phyloP scores from a whole-genome alignment of 2,113 vertebrate species.

The Ia io region DNA sequence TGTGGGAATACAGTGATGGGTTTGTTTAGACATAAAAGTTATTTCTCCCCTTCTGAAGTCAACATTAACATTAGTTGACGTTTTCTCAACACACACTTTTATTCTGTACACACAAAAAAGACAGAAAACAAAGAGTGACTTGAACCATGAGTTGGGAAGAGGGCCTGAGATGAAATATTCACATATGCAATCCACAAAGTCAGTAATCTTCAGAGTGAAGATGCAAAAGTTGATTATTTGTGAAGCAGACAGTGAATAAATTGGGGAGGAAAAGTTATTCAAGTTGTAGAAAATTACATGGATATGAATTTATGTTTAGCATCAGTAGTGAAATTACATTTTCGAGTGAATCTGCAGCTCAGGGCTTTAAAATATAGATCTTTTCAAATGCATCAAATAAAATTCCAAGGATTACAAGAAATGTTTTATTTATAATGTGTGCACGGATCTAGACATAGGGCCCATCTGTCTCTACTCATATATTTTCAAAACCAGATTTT shows the following conservation, averaged over 20 bases:
- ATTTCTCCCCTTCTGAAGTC: not conserved
- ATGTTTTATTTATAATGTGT: slow-evolving; percentile 77
- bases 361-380: slow-evolving; percentile 55
- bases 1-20: not conserved
- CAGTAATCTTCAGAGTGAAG: slow-evolving; percentile 34
- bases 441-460: slow-evolving; percentile 23
- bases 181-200: not conserved
- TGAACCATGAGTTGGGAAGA: not conserved
- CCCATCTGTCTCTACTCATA: slow-evolving; percentile 66
- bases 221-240: slow-evolving; percentile 46
- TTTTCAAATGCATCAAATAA: slow-evolving; percentile 63
- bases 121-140: not conserved
- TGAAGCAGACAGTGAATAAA: slow-evolving; percentile 30
- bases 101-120: not conserved
- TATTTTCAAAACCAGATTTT: slow-evolving; percentile 58
- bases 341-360: slow-evolving; percentile 52
- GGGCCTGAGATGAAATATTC: slow-evolving; percentile 22
- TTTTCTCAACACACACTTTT: slow-evolving; percentile 8
- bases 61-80: not conserved
- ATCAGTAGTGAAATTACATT: slow-evolving; percentile 68
- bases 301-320: slow-evolving; percentile 58
- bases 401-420: slow-evolving; percentile 59
- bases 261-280: slow-evolving; percentile 28
- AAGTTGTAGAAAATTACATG: slow-evolving; percentile 49
- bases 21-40: not conserved